Evolutionary conservation across 2,113 vertebrate species (phyloP).

Genomic region (Tichodroma muraria): DNA sequence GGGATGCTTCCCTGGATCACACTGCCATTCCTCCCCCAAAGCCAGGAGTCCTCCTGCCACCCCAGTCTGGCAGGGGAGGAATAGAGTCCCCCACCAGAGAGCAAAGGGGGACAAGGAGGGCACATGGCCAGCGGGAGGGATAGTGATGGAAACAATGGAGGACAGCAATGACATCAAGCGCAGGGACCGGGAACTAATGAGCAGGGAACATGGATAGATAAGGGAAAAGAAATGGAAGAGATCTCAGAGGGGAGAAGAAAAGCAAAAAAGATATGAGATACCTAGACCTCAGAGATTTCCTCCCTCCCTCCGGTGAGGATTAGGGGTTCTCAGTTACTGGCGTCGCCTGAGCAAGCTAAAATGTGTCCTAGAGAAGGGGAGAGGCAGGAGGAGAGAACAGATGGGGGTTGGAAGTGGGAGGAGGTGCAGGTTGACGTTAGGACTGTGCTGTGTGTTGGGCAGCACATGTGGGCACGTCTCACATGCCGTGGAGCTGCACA

Average conservation of each 20-base stretch:
- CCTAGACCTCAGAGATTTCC: background rate
- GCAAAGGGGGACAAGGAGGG: background rate
- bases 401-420: background rate
- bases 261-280: background rate
- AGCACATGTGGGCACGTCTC: background rate
- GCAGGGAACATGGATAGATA: background rate
- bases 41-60: background rate
- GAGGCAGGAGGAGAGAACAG: background rate
- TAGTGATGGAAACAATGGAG: background rate
- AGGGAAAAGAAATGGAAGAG: background rate
- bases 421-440: background rate
- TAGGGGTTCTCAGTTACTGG: constrained; percentile 1
- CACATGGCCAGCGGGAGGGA: background rate
- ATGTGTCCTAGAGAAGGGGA: background rate
- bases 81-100: background rate
- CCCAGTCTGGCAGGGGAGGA: background rate
- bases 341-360: constrained; percentile 12
- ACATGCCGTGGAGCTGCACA: background rate
- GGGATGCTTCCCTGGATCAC: background rate
- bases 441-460: background rate
- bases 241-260: background rate
- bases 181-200: background rate
- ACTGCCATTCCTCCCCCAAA: background rate
- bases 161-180: background rate
- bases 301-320: background rate